A percentile compares a stretch with the other conserved stretches of the same genome.
phyloP scores from a whole-genome alignment of 2,797 vertebrate species.

The Telmatherina bonti region DNA sequence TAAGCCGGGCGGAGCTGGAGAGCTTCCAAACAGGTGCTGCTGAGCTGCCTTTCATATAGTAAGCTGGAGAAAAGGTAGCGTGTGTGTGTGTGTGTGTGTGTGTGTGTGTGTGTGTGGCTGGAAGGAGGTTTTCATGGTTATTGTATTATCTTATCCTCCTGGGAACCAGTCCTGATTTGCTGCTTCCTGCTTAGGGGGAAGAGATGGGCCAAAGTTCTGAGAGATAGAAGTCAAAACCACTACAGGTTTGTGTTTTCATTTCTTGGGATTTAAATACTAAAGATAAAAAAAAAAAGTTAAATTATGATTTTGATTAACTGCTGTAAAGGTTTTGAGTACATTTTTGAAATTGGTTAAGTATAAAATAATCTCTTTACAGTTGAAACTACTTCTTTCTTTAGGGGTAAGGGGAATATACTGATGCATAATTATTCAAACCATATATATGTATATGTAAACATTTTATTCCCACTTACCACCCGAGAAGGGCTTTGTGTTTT shows the following conservation, averaged over 20 bases:
- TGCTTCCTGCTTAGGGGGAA: conserved; percentile 59
- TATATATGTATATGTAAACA: background rate
- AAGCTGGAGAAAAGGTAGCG: conserved; percentile 31
- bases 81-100: conserved; percentile 9
- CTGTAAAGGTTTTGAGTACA: background rate
- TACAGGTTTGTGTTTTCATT: background rate
- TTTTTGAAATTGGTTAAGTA: background rate
- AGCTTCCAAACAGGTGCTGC: conserved; percentile 75
- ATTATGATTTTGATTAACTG: background rate
- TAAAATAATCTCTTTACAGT: background rate
- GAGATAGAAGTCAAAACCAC: conserved; percentile 48
- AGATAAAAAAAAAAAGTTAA: background rate
- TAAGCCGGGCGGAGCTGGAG: conserved; percentile 55
- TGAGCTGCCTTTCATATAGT: conserved; percentile 31
- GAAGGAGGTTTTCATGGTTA: conserved; percentile 51
- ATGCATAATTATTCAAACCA: background rate
- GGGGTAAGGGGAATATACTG: background rate
- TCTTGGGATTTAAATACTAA: background rate
- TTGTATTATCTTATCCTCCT: conserved; percentile 70
- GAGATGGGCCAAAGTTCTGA: conserved; percentile 19
- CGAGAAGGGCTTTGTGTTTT: background rate
- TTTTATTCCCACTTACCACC: background rate
- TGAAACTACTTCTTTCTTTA: background rate
- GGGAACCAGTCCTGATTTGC: conserved; percentile 58
- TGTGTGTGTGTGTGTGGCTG: conserved; percentile 11